phyloP scores from a whole-genome alignment of 37 sponge, comb jelly and placozoan species.

The Lycopodina hypogea region DNA sequence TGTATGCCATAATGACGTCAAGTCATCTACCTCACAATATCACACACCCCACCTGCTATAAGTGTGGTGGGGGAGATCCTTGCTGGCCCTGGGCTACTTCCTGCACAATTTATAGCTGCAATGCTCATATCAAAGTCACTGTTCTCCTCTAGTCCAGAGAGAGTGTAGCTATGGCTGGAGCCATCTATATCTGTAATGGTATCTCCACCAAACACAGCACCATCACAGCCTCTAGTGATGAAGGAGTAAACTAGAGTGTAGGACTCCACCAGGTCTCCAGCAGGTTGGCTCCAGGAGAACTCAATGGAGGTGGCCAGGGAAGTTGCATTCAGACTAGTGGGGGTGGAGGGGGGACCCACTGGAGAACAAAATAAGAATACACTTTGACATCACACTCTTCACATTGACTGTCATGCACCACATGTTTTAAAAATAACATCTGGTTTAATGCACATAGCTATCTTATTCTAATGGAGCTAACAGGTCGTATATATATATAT shows the following conservation, averaged over 20 bases:
- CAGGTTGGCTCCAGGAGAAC: constrained; percentile 13
- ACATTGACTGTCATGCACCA: too few relatives aligned
- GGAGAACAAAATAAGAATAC: neutral
- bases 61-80: constrained; percentile 1
- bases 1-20: too few relatives aligned
- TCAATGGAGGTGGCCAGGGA: constrained; percentile 32
- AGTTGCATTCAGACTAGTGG: neutral
- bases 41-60: constrained; percentile 15
- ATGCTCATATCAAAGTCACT: constrained; percentile 26
- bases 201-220: neutral
- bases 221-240: neutral
- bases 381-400: too few relatives aligned
- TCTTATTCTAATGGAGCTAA: too few relatives aligned
- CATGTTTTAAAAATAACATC: too few relatives aligned
- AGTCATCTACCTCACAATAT: too few relatives aligned
- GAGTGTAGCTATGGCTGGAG: constrained; percentile 9
- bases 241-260: constrained; percentile 24
- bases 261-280: constrained; percentile 24
- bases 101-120: constrained; percentile 26
- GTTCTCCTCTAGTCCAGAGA: constrained; percentile 34
- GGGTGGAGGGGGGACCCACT: neutral
- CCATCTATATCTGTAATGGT: neutral
- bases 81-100: constrained; percentile 5
- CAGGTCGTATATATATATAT: too few relatives aligned
- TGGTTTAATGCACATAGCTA: too few relatives aligned